Percentiles rank a stretch among this genome's conserved stretches.
These are phyloP conservation scores for Leptinotarsa rubiginosa DNA, from an alignment of 2,888 invertebrate species.

Conservation along the genomic window DNA sequence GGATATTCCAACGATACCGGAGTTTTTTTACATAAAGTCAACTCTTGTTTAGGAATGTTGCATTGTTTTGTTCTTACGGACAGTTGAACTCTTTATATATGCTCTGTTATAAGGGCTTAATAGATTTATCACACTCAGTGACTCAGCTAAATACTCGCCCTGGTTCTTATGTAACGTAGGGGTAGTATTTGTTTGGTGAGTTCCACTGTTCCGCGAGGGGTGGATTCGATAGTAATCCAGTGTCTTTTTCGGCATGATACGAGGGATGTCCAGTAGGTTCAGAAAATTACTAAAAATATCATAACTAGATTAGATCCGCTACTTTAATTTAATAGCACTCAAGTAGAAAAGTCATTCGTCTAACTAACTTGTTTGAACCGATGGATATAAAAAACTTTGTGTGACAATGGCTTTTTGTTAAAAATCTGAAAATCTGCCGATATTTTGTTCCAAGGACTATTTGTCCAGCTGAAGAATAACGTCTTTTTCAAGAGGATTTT, in stretches of 20 bases:
- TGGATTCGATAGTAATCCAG: conserved; percentile 15
- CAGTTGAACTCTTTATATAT: conserved; percentile 18
- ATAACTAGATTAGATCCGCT: neutral
- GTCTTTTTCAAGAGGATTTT: too few relatives aligned
- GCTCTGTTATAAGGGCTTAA: conserved; percentile 10
- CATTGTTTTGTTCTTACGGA: conserved; percentile 5
- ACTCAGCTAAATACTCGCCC: neutral
- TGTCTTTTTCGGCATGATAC: conserved; percentile 16
- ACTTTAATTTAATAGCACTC: too few relatives aligned
- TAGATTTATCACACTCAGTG: conserved; percentile 5
- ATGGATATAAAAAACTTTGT: too few relatives aligned
- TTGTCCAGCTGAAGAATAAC: too few relatives aligned
- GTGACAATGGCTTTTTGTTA: too few relatives aligned
- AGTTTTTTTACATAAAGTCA: neutral
- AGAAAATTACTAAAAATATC: neutral
- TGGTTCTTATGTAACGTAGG: neutral
- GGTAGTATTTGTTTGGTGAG: conserved; percentile 16
- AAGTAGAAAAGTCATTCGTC: too few relatives aligned
- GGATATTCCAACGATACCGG: conserved; percentile 2
- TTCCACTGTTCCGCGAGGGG: conserved; percentile 16
- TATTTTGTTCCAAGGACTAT: too few relatives aligned
- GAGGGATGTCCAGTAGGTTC: neutral
- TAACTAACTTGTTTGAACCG: too few relatives aligned
- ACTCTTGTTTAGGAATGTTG: neutral
- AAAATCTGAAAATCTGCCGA: too few relatives aligned